These are phyloP conservation scores for Carassius carassius DNA, from an alignment of 2,113 vertebrate genomes.

Conservation along the genomic window DNA sequence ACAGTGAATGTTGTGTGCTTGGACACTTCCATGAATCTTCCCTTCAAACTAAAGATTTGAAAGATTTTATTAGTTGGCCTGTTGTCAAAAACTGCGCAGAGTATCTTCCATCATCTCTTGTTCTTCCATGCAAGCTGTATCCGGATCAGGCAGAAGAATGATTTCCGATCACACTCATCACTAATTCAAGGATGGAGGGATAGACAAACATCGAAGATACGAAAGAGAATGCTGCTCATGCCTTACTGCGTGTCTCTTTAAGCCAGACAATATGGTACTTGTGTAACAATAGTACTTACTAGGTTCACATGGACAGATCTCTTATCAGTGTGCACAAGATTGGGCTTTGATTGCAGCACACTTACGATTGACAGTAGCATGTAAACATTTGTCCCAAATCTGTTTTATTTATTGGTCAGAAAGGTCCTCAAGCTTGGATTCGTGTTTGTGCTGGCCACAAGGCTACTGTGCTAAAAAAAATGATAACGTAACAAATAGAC, in stretches of 20 bases:
- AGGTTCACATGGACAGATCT: too few relatives aligned
- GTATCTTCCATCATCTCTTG: constrained; percentile 54
- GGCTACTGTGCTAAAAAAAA: too few relatives aligned
- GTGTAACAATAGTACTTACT: constrained; percentile 39
- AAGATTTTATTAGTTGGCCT: background rate
- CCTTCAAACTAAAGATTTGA: constrained; percentile 15
- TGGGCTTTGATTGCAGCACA: too few relatives aligned
- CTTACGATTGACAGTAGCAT: too few relatives aligned
- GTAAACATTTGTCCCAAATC: too few relatives aligned
- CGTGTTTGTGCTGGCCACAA: too few relatives aligned
- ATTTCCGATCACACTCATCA: constrained; percentile 68
- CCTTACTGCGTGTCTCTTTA: constrained; percentile 10
- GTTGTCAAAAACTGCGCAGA: constrained; percentile 41
- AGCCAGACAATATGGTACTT: constrained; percentile 17
- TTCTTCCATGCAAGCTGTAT: constrained; percentile 63
- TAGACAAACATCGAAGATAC: constrained; percentile 22
- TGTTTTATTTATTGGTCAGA: too few relatives aligned
- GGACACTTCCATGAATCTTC: constrained; percentile 28
- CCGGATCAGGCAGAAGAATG: constrained; percentile 60
- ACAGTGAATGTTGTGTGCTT: background rate
- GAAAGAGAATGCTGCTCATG: constrained; percentile 44
- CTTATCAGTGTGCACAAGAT: too few relatives aligned
- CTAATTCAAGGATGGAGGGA: constrained; percentile 67
- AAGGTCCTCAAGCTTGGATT: too few relatives aligned
- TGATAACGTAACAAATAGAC: too few relatives aligned